Conservation (phyloP, 2,113 vertebrate genomes). For the Sylvia atricapilla region DNA sequence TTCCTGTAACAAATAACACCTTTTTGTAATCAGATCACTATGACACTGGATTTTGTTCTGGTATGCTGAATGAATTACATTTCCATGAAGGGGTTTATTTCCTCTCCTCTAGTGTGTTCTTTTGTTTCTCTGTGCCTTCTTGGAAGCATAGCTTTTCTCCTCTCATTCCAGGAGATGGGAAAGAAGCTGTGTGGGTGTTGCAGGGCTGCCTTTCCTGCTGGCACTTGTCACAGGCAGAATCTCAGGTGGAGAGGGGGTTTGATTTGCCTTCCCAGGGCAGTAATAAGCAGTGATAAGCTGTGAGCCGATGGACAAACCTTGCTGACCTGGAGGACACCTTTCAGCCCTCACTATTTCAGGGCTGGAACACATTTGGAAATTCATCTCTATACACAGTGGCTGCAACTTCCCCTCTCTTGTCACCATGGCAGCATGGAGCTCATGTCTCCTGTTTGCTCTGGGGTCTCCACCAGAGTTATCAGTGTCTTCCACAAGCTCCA, state of each 20-base stretch:
- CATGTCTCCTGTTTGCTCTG: not conserved
- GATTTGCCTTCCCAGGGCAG: not conserved
- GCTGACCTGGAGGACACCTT: not conserved
- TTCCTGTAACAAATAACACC: not conserved
- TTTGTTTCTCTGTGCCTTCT: not conserved
- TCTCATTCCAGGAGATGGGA: not conserved
- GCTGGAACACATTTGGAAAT: not conserved
- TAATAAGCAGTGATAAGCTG: not conserved
- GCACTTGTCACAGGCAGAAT: not conserved
- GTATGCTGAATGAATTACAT: not conserved
- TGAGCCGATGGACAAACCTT: not conserved
- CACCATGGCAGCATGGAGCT: not conserved
- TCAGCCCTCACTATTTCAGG: not conserved
- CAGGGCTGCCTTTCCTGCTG: not conserved
- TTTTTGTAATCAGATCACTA: not conserved
- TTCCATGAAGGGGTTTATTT: not conserved
- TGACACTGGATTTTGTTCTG: not conserved
- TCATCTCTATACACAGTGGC: accelerated
- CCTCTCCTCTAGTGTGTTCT: not conserved
- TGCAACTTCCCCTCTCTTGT: not conserved
- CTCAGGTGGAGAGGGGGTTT: not conserved
- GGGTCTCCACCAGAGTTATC: not conserved
- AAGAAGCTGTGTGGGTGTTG: not conserved
- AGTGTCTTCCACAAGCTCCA: not conserved
- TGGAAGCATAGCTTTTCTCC: not conserved